A percentile compares a stretch with the other conserved stretches of the same genome.
These are phyloP conservation scores for Amblyjoppa fuscipennis DNA, from an alignment of 2,888 invertebrate species.

Conservation along the genomic window DNA sequence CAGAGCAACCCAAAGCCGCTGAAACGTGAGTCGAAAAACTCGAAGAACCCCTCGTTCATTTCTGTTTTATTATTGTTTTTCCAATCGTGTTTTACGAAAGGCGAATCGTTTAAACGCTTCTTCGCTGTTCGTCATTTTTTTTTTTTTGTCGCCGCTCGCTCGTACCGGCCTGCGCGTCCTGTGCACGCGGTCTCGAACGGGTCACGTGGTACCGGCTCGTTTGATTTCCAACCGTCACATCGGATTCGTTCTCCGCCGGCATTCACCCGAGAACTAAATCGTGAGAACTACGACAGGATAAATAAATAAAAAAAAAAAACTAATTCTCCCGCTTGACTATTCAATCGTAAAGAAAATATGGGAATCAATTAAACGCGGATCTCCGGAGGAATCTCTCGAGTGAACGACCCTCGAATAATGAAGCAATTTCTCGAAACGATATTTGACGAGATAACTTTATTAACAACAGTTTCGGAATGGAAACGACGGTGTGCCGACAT, in stretches of 20 bases:
- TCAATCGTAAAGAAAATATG: constrained; percentile 1
- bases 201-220: constrained; percentile 36
- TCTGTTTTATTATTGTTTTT: not conserved
- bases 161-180: not conserved
- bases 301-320: not conserved
- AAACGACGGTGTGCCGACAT: constrained; percentile 21
- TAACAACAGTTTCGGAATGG: constrained; percentile 6
- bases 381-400: not conserved
- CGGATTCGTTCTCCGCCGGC: not conserved
- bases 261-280: not conserved
- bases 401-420: constrained; percentile 19
- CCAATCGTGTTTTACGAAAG: not conserved
- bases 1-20: constrained; percentile 98
- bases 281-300: not conserved
- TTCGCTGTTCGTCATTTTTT: not conserved
- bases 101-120: not conserved
- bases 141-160: not conserved
- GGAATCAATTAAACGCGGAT: constrained; percentile 24
- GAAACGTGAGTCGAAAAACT: constrained; percentile 91
- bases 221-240: not conserved
- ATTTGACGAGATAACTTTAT: constrained; percentile 38
- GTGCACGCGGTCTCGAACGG: constrained; percentile 9
- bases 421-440: constrained; percentile 20
- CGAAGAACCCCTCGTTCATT: constrained; percentile 5
- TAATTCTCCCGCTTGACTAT: constrained; percentile 1